phyloP scores from a whole-genome alignment of 2,113 vertebrate species.

The Ageneiosus marmoratus region DNA sequence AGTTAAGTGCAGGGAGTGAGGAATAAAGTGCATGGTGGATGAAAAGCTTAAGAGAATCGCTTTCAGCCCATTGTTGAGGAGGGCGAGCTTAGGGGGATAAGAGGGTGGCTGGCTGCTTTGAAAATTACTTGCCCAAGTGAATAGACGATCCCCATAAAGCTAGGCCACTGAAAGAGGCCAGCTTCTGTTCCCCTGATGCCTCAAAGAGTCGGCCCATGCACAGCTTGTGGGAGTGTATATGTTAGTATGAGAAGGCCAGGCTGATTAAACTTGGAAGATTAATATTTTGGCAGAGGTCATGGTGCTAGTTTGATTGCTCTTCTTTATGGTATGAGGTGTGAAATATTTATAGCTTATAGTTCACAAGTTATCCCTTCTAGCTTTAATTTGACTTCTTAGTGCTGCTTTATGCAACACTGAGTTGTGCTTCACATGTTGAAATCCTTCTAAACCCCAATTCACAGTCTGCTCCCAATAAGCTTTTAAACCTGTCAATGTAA shows the following conservation, averaged over 20 bases:
- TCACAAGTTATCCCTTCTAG: neutral
- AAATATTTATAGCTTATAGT: neutral
- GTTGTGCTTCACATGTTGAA: neutral
- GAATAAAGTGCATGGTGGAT: slow-evolving; percentile 81
- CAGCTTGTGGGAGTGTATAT: slow-evolving; percentile 64
- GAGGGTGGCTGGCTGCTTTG: slow-evolving; percentile 84
- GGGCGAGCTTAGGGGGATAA: slow-evolving; percentile 75
- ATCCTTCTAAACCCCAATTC: neutral
- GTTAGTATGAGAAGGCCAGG: slow-evolving; percentile 64
- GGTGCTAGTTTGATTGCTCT: neutral
- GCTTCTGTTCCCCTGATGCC: slow-evolving; percentile 73
- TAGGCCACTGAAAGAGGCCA: slow-evolving; percentile 72
- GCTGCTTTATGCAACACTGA: neutral
- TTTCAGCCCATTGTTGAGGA: slow-evolving; percentile 85
- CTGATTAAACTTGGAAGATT: slow-evolving; percentile 57
- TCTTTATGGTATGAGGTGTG: slow-evolving; percentile 36
- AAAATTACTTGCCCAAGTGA: slow-evolving; percentile 84
- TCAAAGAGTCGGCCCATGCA: slow-evolving; percentile 68
- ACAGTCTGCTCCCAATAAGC: slow-evolving; percentile 1
- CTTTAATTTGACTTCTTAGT: neutral
- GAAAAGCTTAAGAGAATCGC: slow-evolving; percentile 82
- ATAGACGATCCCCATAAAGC: slow-evolving; percentile 81
- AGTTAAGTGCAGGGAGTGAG: slow-evolving; percentile 77
- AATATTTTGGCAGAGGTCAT: slow-evolving; percentile 45
- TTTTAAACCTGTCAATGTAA: neutral